Base-by-base conservation (phyloP, 2,113 vertebrate genomes). In the Psophia crepitans region DNA sequence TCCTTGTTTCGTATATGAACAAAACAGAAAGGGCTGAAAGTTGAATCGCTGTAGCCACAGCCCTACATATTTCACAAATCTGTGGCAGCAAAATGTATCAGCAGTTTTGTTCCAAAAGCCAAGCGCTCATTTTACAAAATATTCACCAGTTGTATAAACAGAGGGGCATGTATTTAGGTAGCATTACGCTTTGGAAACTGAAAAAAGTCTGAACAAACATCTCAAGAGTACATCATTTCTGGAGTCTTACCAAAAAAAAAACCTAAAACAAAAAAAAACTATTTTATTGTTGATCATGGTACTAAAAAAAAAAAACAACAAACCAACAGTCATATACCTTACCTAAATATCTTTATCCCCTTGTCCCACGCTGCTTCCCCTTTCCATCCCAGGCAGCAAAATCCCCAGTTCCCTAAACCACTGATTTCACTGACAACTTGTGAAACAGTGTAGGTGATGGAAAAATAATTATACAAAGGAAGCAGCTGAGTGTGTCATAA, bases 61-160 rank as follows among this genome's bases (percentile, higher is more conserved):
- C 39, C 53, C 44, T 44, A 32, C 39, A 18, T 82, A 90, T 68
- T 93, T 87, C 84, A 84, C 61, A 87, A 75, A 92, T 69, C 71
- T 77, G 93, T 70, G 75, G 83, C 85, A 75, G 46, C 21, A 88
- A 88, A 92, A 77, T 33, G 27, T n/a, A 87, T 58, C 90, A 84
- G 49, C 71, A 48, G 35, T 88, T 96, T 73, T 77, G 74, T 61
- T 96, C 43, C 76, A 84, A 75, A 93, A 95, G 60, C 51, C 65
- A 95, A 90, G 73, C 32, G 15, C 28, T 90, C 75, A 21, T 79
- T 94, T 90, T 33, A 87, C n/a, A 84, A 95, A 89, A 86, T 71
- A 88, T 61, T 93, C 65, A 92, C 60, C 73, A 71, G 39, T 90
- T 90, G 56, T 89, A 46, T 89, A 86, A 88, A 91, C 43, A 93